Percentiles rank a stretch among this genome's conserved stretches.
These are phyloP conservation scores for Agrilus cyanescens DNA, from an alignment of 2,888 invertebrate species.

Conservation along the genomic window DNA sequence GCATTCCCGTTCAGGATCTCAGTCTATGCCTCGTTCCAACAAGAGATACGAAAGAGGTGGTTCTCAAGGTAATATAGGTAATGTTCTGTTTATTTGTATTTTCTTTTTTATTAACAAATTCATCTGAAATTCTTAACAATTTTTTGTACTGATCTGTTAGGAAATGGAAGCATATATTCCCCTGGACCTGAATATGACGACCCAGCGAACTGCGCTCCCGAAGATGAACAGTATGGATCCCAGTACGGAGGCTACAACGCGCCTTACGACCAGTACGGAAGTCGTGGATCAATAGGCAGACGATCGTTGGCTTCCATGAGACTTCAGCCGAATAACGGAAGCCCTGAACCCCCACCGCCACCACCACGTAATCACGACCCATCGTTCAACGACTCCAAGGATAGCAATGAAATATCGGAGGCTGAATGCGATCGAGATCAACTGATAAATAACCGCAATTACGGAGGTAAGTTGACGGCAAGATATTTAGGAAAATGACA, in stretches of 20 bases:
- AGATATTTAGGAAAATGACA: too few relatives aligned
- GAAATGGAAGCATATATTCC: conserved; percentile 71
- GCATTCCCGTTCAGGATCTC: conserved; percentile 76
- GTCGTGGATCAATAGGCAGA: conserved; percentile 66
- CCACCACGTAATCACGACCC: conserved; percentile 75
- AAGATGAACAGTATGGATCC: conserved; percentile 84
- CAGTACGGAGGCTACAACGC: conserved; percentile 71
- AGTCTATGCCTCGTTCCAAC: conserved; percentile 63
- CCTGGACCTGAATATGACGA: conserved; percentile 86
- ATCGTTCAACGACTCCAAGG: conserved; percentile 85
- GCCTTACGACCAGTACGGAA: conserved; percentile 82
- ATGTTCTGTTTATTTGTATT: background rate
- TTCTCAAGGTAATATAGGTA: conserved; percentile 29
- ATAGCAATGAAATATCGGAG: conserved; percentile 88
- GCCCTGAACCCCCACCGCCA: conserved; percentile 55
- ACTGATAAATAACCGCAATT: conserved; percentile 63
- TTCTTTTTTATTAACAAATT: too few relatives aligned
- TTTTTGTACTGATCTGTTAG: conserved; percentile 32
- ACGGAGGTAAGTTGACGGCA: conserved; percentile 56
- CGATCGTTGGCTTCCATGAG: conserved; percentile 40
- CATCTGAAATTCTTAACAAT: background rate
- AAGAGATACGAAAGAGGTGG: conserved; percentile 34
- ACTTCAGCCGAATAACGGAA: conserved; percentile 45
- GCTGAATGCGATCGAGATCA: conserved; percentile 84
- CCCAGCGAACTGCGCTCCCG: conserved; percentile 83